phyloP scores from a whole-genome alignment of 2,888 invertebrate species.

The Pterostichus madidus region DNA sequence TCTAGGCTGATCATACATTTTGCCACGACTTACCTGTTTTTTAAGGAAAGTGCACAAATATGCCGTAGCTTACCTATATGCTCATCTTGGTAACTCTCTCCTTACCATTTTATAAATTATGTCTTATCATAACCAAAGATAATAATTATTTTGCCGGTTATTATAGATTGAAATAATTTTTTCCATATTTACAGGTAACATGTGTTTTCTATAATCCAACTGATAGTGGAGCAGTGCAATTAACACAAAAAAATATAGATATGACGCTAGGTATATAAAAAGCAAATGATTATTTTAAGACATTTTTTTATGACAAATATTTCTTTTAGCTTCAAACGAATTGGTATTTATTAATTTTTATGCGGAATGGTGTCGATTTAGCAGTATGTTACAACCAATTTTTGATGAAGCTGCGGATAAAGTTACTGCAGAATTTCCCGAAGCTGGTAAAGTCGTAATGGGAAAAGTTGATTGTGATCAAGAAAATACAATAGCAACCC shows the following conservation, averaged over 20 bases:
- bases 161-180: slow-evolving; percentile 8
- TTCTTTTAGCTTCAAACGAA: slow-evolving; percentile 92
- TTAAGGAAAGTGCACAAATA: slow-evolving; percentile 34
- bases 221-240: slow-evolving; percentile 89
- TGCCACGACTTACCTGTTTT: slow-evolving; percentile 66
- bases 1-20: slow-evolving; percentile 21
- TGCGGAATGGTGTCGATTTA: slow-evolving; percentile 99
- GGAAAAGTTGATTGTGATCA: slow-evolving; percentile 98
- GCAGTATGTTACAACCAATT: slow-evolving; percentile 96
- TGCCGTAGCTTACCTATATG: not conserved
- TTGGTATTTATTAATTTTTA: slow-evolving; percentile 99
- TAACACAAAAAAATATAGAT: slow-evolving; percentile 90
- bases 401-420: slow-evolving; percentile 97
- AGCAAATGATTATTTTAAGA: not conserved
- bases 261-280: slow-evolving; percentile 86
- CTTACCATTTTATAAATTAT: slow-evolving; percentile 14
- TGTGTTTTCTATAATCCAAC: slow-evolving; percentile 86
- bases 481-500: slow-evolving; percentile 91
- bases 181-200: slow-evolving; percentile 75
- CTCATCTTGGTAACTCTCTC: not conserved
- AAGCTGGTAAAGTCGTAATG: slow-evolving; percentile 92
- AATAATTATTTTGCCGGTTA: slow-evolving; percentile 46
- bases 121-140: slow-evolving; percentile 24
- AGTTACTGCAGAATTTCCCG: slow-evolving; percentile 88
- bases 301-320: not conserved